A percentile compares a stretch with the other conserved stretches of the same genome.
These are phyloP conservation scores for Periophthalmodon schlosseri DNA, from an alignment of 2,113 vertebrate genomes.

Conservation along the genomic window DNA sequence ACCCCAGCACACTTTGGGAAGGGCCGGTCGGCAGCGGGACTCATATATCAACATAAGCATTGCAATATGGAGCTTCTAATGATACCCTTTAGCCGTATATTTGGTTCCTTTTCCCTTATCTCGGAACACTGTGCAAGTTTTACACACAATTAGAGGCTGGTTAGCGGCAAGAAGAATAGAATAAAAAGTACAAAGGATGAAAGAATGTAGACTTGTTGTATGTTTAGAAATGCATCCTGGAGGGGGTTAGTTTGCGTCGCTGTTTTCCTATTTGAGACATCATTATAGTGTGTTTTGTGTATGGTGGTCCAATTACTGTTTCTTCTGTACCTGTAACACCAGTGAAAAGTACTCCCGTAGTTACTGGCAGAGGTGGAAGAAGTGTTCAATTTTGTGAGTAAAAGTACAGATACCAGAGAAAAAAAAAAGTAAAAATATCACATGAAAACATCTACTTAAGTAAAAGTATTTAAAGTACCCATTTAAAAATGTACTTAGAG, in stretches of 20 bases:
- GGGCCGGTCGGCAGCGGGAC: conserved; percentile 42
- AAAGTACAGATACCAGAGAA: too few relatives aligned
- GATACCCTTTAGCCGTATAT: conserved; percentile 46
- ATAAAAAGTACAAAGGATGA: neutral
- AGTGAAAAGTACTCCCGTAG: too few relatives aligned
- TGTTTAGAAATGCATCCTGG: neutral
- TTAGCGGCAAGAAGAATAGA: neutral
- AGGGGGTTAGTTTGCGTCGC: neutral
- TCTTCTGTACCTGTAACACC: too few relatives aligned
- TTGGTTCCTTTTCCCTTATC: conserved; percentile 48
- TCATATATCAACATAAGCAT: conserved; percentile 51
- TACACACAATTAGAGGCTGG: neutral
- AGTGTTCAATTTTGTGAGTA: too few relatives aligned
- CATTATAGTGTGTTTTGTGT: too few relatives aligned
- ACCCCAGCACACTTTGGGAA: conserved; percentile 56
- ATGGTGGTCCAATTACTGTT: too few relatives aligned
- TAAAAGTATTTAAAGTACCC: too few relatives aligned
- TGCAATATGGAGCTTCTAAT: conserved; percentile 58
- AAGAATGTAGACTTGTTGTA: neutral
- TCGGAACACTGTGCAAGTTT: neutral
- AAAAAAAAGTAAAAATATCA: too few relatives aligned
- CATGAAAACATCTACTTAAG: too few relatives aligned
- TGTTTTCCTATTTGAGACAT: too few relatives aligned
- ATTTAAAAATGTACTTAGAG: too few relatives aligned
- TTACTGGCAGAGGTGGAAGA: too few relatives aligned